These are phyloP conservation scores for Acrocephalus scirpaceus DNA, from an alignment of 2,797 vertebrate genomes.

Conservation along the genomic window DNA sequence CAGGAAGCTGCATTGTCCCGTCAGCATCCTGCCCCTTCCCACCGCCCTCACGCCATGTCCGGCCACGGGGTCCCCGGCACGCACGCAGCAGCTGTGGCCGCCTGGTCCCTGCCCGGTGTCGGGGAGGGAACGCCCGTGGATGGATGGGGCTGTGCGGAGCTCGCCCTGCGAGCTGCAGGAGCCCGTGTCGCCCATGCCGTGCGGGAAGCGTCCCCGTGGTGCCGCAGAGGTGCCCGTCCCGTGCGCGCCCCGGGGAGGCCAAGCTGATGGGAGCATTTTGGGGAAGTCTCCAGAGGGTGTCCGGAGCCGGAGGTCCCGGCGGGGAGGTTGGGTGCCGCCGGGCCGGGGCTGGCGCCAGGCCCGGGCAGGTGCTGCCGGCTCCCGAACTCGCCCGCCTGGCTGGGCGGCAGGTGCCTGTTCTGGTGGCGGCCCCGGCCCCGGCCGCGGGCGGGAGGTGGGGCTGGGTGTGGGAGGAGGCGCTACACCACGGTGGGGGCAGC, in stretches of 20 bases:
- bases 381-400: constrained; percentile 44
- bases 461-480: constrained; percentile 47
- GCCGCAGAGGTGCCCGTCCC: not conserved
- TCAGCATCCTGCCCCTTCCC: constrained; percentile 23
- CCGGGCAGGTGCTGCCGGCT: constrained; percentile 47
- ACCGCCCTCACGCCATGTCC: not conserved
- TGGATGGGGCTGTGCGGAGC: not conserved
- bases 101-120: accelerated
- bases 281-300: not conserved
- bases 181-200: accelerated
- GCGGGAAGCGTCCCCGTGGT: not conserved
- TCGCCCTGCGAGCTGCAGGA: not conserved
- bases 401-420: constrained; percentile 53
- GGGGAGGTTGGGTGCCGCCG: not conserved
- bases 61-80: not conserved
- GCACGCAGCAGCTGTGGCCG: not conserved
- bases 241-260: not conserved
- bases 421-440: constrained; percentile 30
- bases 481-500: not conserved
- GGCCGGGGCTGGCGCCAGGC: not conserved
- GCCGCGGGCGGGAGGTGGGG: constrained; percentile 59
- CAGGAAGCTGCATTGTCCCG: constrained; percentile 59
- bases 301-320: not conserved
- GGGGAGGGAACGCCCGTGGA: not conserved
- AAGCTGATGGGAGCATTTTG: not conserved